Conservation (phyloP, 2,888 invertebrate species). For the Microplitis manilae region DNA sequence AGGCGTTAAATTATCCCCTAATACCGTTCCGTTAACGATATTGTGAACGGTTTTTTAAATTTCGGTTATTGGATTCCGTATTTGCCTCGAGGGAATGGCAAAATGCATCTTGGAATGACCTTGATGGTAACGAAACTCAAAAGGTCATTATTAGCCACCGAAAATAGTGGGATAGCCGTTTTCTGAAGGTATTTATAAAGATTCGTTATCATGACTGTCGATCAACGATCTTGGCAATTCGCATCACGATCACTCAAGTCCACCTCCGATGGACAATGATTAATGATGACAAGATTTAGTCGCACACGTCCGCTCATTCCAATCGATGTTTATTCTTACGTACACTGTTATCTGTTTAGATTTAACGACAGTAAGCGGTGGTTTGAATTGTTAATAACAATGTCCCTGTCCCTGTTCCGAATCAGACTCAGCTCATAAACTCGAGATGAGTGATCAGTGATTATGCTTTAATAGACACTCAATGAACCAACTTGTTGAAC, state of each 20-base stretch:
- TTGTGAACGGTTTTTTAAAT: neutral
- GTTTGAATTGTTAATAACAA: slow-evolving; percentile 14
- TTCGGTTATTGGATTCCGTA: neutral
- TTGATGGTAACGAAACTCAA: neutral
- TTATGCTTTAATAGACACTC: neutral
- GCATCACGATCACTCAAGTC: slow-evolving; percentile 39
- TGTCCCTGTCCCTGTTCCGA: neutral
- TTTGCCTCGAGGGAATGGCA: neutral
- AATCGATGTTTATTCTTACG: slow-evolving; percentile 31
- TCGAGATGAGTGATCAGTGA: neutral
- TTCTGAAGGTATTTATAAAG: neutral
- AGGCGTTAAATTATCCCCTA: neutral
- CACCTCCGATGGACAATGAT: slow-evolving; percentile 37
- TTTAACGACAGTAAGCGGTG: neutral
- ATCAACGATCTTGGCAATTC: slow-evolving; percentile 43
- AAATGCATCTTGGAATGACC: neutral
- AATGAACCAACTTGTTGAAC: neutral
- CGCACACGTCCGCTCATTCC: slow-evolving; percentile 40
- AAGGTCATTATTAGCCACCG: neutral
- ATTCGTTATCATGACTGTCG: slow-evolving; percentile 39
- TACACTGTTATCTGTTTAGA: slow-evolving; percentile 10
- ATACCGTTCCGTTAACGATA: neutral
- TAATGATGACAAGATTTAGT: slow-evolving; percentile 30
- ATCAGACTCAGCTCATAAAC: no score
- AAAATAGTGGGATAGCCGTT: neutral